Conservation (phyloP, 1,140 invertebrate genomes). For the Platyscapa corneri region DNA sequence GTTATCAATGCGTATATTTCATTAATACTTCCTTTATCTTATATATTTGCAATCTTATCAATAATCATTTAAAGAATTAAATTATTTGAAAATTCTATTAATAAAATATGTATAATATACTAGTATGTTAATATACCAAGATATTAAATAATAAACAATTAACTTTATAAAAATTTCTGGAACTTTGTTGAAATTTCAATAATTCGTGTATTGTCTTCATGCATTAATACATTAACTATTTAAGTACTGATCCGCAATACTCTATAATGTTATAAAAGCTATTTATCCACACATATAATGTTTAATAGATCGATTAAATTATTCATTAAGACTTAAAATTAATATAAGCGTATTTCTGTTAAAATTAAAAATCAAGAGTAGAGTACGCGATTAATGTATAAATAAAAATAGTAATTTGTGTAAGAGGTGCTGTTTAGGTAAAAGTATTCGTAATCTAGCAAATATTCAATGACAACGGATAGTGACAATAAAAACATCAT, state of each 20-base stretch:
- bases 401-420: background rate
- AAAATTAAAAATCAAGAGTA: background rate
- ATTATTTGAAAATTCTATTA: too few species aligned
- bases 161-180: background rate
- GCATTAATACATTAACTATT: background rate
- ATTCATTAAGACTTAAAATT: too few species aligned
- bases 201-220: background rate
- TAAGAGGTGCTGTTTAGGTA: background rate
- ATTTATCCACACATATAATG: background rate
- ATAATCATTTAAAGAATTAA: too few species aligned
- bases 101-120: too few species aligned
- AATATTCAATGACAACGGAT: constrained; percentile 2
- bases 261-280: background rate
- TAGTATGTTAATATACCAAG: too few species aligned
- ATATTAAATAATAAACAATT: too few species aligned
- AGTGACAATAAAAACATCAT: background rate
- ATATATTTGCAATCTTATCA: too few species aligned
- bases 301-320: background rate
- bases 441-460: background rate
- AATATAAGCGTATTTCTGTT: too few species aligned
- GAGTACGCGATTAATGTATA: background rate
- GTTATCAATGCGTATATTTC: too few species aligned
- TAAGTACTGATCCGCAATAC: background rate
- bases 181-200: background rate
- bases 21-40: too few species aligned